phyloP scores from a whole-genome alignment of 1,140 invertebrate species.

The Penaeus vannamei region DNA sequence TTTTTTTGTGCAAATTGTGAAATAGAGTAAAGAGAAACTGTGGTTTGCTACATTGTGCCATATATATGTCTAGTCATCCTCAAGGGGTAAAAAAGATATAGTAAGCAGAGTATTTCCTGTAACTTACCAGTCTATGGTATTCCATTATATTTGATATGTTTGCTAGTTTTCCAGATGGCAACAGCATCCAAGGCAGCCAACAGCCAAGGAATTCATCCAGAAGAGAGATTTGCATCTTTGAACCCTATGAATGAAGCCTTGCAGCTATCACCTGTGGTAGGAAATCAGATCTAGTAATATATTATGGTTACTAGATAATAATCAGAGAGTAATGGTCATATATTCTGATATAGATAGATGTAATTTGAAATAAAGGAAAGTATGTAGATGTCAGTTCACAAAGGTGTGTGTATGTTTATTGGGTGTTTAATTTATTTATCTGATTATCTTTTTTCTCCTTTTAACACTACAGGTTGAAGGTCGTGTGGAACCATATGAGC shows the following conservation, averaged over 20 bases:
- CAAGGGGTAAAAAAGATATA: too few species aligned
- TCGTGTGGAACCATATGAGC: conserved; percentile 54
- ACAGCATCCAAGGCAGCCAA: conserved; percentile 16
- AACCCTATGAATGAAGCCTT: not conserved
- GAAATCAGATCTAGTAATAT: not conserved
- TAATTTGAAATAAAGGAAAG: not conserved
- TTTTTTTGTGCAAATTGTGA: too few species aligned
- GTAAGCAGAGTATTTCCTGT: too few species aligned
- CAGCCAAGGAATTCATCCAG: not conserved
- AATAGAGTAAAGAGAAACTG: too few species aligned
- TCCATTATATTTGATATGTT: not conserved
- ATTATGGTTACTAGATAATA: not conserved
- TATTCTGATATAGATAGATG: not conserved
- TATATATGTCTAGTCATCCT: too few species aligned
- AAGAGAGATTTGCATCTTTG: not conserved
- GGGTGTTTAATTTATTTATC: too few species aligned
- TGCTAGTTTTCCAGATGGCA: conserved; percentile 10
- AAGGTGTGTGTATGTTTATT: too few species aligned
- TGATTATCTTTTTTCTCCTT: too few species aligned
- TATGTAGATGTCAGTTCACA: too few species aligned
- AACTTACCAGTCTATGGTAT: too few species aligned
- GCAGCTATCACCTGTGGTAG: not conserved
- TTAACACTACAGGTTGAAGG: conserved; percentile 28
- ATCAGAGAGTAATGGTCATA: not conserved
- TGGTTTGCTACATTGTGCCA: too few species aligned